Evolutionary conservation across 92 coral and sea anemone genomes (phyloP).

Genomic region (Umimayanthus kanabou): DNA sequence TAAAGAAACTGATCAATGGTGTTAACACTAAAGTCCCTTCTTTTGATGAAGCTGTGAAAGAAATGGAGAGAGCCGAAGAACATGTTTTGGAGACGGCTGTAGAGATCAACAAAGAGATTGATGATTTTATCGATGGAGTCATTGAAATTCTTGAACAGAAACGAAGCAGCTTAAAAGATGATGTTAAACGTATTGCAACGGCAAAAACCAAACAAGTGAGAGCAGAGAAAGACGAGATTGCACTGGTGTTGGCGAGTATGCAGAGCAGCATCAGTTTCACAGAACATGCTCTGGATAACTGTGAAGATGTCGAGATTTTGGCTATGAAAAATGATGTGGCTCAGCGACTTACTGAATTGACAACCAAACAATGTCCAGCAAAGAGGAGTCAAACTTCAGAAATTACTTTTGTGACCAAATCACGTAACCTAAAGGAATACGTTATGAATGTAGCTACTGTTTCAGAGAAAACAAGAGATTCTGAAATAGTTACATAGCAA

Average conservation of each 20-base stretch:
- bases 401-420: too few species aligned
- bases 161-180: background rate
- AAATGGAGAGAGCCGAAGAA: background rate
- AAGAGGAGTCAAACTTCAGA: too few species aligned
- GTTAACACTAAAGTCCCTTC: too few species aligned
- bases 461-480: too few species aligned
- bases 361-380: too few species aligned
- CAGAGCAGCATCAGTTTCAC: background rate
- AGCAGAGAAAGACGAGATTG: background rate
- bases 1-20: too few species aligned
- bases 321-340: background rate
- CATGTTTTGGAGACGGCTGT: background rate
- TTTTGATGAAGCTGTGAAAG: too few species aligned
- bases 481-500: too few species aligned
- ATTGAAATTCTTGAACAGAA: background rate
- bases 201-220: background rate
- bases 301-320: background rate
- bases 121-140: background rate
- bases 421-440: too few species aligned
- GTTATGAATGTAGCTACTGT: too few species aligned
- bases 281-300: background rate
- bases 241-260: background rate
- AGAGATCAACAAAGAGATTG: background rate
- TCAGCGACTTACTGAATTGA: too few species aligned
- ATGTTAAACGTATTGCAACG: background rate